Percentiles rank a stretch among this genome's conserved stretches.
Conservation (phyloP, 2,113 vertebrate genomes). For the Jacana jacana region DNA sequence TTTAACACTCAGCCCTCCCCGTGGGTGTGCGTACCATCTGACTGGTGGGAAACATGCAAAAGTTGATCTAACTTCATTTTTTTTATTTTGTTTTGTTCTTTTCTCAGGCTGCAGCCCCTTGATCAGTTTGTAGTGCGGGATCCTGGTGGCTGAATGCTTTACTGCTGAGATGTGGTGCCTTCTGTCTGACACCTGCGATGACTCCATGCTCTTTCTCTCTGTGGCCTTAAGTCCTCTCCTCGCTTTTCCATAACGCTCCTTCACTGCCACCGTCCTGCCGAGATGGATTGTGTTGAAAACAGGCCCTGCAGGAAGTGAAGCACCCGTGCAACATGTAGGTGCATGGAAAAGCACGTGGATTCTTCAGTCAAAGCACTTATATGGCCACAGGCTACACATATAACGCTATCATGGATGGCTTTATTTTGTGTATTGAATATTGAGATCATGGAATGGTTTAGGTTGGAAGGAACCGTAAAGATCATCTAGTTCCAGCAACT, state of each 20-base stretch:
- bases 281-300: background rate
- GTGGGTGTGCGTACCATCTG: background rate
- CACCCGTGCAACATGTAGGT: rapidly evolving
- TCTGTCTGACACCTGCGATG: background rate
- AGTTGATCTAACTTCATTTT: background rate
- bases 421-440: background rate
- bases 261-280: background rate
- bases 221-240: background rate
- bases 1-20: background rate
- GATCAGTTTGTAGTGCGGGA: background rate
- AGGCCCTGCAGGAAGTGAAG: background rate
- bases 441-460: background rate
- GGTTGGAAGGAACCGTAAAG: background rate
- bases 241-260: background rate
- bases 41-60: background rate
- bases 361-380: background rate
- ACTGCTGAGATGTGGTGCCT: background rate
- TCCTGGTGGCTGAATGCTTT: too few species aligned
- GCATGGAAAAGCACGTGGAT: rapidly evolving
- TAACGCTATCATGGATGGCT: background rate
- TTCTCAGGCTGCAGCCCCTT: too few species aligned
- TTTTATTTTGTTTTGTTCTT: background rate
- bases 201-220: background rate
- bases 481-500: background rate
- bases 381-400: background rate